phyloP scores from a whole-genome alignment of 2,888 invertebrate genomes.

The Diplazon laetatorius region DNA sequence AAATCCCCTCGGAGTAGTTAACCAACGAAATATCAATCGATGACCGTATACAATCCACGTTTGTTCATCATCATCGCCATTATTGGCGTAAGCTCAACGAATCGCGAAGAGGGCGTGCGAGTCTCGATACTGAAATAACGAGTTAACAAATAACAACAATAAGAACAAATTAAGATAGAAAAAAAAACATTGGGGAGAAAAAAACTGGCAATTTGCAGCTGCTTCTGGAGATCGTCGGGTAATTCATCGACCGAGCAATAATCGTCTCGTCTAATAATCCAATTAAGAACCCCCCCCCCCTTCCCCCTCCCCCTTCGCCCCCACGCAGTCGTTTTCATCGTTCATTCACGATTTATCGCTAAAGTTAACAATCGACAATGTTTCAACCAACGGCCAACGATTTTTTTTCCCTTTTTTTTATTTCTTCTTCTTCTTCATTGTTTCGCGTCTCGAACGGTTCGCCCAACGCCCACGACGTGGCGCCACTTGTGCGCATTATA shows the following conservation, averaged over 20 bases:
- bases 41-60: background rate
- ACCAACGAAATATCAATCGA: background rate
- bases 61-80: constrained; percentile 10
- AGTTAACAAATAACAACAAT: constrained; percentile 1
- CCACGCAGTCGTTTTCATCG: constrained; percentile 70
- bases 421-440: constrained; percentile 25
- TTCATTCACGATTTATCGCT: constrained; percentile 57
- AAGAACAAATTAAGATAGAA: background rate
- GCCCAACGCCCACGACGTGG: constrained; percentile 4
- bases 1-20: background rate
- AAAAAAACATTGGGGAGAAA: background rate
- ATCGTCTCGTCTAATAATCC: constrained; percentile 74
- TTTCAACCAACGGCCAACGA: too few relatives aligned
- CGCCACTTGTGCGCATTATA: too few relatives aligned
- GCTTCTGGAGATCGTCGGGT: constrained; percentile 48
- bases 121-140: constrained; percentile 5
- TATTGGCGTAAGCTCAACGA: constrained; percentile 1
- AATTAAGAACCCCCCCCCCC: constrained; percentile 77
- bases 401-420: too few relatives aligned
- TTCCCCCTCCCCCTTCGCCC: too few relatives aligned
- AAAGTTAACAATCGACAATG: constrained; percentile 36
- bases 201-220: constrained; percentile 47
- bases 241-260: constrained; percentile 63
- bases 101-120: background rate
- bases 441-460: constrained; percentile 24